Conservation (phyloP, 2,113 vertebrate genomes). For the Gopherus flavomarginatus region DNA sequence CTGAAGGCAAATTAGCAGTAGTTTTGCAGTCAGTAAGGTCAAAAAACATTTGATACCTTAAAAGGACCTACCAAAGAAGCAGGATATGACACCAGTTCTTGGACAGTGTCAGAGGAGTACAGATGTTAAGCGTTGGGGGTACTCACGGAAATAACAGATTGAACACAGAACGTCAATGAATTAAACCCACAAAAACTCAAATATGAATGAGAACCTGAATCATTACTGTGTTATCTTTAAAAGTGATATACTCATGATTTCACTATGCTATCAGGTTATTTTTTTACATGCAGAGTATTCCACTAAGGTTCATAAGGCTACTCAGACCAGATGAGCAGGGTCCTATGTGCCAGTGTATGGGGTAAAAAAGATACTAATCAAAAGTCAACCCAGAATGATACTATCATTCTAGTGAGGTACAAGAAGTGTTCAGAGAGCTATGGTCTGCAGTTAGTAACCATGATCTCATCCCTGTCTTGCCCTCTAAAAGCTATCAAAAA, state of each 20-base stretch:
- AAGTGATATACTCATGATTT: background rate
- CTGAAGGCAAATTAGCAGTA: background rate
- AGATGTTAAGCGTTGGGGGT: background rate
- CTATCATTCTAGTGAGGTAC: background rate
- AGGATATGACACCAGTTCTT: constrained; percentile 51
- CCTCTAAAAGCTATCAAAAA: background rate
- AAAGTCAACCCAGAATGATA: too few species aligned
- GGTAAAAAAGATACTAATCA: background rate
- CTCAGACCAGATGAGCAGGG: background rate
- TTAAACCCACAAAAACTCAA: constrained; percentile 26
- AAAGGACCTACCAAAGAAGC: constrained; percentile 15
- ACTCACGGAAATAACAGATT: constrained; percentile 33
- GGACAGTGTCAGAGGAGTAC: constrained; percentile 7
- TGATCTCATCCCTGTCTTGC: background rate
- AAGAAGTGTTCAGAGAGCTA: background rate
- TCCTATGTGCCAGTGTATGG: background rate
- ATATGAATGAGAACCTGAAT: background rate
- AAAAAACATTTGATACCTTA: constrained; percentile 13
- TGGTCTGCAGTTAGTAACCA: background rate
- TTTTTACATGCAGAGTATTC: background rate
- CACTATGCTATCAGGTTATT: background rate
- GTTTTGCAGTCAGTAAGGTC: constrained; percentile 21
- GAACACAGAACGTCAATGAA: background rate
- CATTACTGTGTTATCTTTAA: background rate
- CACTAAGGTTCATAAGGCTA: background rate